Evolutionary conservation across 2,797 vertebrate genomes (phyloP).

Genomic region (Acrossocheilus wenchowensis): DNA sequence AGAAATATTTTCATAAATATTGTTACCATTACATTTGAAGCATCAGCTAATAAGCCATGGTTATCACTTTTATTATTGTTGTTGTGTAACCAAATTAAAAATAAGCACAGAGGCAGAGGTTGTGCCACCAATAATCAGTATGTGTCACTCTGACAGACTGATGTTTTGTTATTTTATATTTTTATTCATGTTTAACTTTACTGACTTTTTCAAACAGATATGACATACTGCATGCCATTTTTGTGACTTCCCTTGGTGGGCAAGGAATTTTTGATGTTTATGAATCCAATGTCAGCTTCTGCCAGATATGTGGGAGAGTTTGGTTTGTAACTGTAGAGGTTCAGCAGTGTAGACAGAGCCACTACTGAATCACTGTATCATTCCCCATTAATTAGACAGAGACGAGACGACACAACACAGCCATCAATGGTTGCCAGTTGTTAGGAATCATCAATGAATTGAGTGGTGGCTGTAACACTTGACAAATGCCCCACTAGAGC

Average conservation of each 20-base stretch:
- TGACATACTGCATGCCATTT: not conserved
- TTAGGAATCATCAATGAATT: slow-evolving; percentile 83
- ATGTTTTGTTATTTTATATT: not conserved
- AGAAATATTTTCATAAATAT: slow-evolving; percentile 1
- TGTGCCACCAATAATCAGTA: slow-evolving; percentile 2
- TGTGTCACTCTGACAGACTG: not conserved
- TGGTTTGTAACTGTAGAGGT: slow-evolving; percentile 44
- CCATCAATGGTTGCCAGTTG: slow-evolving; percentile 84
- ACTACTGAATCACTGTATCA: slow-evolving; percentile 79
- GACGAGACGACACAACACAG: slow-evolving; percentile 71
- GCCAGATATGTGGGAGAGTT: slow-evolving; percentile 39
- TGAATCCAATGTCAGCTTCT: slow-evolving; percentile 13
- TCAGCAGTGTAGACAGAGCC: slow-evolving; percentile 52
- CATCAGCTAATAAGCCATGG: not conserved
- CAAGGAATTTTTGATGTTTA: slow-evolving; percentile 5
- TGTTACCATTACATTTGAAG: not conserved
- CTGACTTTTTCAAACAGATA: not conserved
- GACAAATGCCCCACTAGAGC: slow-evolving; percentile 69
- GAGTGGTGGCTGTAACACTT: slow-evolving; percentile 73
- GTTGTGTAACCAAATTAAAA: not conserved
- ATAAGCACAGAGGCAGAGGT: not conserved
- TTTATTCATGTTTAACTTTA: not conserved
- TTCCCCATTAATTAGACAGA: slow-evolving; percentile 88
- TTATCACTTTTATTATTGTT: not conserved
- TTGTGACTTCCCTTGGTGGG: slow-evolving; percentile 41